These are phyloP conservation scores for Acanthopagrus latus DNA, from an alignment of 2,797 vertebrate species.

Conservation along the genomic window DNA sequence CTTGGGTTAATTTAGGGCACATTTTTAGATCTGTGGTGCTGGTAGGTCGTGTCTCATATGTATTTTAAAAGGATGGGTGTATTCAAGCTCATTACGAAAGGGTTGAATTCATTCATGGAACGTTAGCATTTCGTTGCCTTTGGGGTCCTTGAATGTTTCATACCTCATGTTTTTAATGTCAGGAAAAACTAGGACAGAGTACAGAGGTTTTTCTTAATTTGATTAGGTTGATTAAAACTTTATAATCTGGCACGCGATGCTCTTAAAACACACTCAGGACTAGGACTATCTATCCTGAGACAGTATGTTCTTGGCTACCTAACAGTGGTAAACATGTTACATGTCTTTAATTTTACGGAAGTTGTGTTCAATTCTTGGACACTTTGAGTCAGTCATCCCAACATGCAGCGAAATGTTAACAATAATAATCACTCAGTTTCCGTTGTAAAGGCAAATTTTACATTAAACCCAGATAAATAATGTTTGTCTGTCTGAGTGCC, in stretches of 20 bases:
- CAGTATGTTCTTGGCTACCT: background rate
- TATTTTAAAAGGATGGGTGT: conserved; percentile 25
- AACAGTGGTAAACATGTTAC: background rate
- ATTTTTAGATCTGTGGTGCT: background rate
- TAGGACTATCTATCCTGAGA: background rate
- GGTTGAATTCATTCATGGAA: background rate
- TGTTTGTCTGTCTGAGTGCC: background rate
- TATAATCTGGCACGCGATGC: background rate
- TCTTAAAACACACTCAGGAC: background rate
- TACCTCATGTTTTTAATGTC: conserved; percentile 34
- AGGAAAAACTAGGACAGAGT: background rate
- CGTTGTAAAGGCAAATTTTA: background rate
- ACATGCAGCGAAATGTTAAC: background rate
- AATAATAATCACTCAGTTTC: background rate
- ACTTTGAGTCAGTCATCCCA: rapidly evolving
- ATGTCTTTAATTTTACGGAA: background rate
- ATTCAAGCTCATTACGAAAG: conserved; percentile 18
- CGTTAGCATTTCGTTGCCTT: conserved; percentile 20
- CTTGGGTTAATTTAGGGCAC: background rate
- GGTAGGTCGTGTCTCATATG: background rate
- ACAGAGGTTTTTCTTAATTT: background rate
- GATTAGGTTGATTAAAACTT: background rate
- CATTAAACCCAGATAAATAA: background rate
- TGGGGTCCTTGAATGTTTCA: conserved; percentile 42
- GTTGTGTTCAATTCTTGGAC: background rate